These are phyloP conservation scores for Ptilorrhoa leucosticta DNA, from an alignment of 2,113 vertebrate genomes.

Conservation along the genomic window DNA sequence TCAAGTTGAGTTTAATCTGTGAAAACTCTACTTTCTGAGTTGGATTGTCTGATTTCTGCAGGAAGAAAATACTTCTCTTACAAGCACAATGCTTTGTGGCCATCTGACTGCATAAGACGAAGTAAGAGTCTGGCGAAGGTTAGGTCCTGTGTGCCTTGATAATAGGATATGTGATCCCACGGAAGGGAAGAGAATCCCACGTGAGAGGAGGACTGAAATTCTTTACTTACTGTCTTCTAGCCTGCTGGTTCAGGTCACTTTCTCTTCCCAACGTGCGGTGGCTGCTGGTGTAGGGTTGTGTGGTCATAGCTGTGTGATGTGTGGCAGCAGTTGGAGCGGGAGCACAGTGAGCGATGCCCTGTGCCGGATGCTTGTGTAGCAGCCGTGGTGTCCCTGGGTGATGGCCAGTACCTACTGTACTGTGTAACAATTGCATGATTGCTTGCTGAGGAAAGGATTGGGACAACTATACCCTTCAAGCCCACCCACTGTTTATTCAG, in stretches of 20 bases:
- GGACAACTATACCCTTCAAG: not conserved
- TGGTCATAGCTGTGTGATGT: accelerated
- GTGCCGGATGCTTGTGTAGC: not conserved
- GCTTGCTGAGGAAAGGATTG: not conserved
- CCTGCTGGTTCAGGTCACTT: not conserved
- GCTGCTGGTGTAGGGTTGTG: not conserved
- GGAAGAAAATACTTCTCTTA: not conserved
- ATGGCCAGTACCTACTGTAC: not conserved
- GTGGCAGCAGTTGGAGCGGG: not conserved
- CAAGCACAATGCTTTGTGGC: not conserved
- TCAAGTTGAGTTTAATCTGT: not conserved
- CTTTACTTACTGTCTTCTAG: not conserved
- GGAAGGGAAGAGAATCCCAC: not conserved
- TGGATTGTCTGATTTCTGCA: not conserved
- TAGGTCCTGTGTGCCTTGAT: not conserved
- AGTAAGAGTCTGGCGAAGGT: not conserved
- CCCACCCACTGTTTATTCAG: not conserved
- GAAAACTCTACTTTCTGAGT: not conserved
- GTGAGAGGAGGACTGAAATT: not conserved
- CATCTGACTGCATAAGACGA: not conserved
- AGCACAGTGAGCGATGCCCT: accelerated
- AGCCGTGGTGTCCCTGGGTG: accelerated
- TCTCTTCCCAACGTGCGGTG: not conserved
- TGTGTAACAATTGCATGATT: not conserved
- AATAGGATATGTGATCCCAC: not conserved